Evolutionary conservation across 1,140 invertebrate genomes (phyloP).

Genomic region (Maniola jurtina): DNA sequence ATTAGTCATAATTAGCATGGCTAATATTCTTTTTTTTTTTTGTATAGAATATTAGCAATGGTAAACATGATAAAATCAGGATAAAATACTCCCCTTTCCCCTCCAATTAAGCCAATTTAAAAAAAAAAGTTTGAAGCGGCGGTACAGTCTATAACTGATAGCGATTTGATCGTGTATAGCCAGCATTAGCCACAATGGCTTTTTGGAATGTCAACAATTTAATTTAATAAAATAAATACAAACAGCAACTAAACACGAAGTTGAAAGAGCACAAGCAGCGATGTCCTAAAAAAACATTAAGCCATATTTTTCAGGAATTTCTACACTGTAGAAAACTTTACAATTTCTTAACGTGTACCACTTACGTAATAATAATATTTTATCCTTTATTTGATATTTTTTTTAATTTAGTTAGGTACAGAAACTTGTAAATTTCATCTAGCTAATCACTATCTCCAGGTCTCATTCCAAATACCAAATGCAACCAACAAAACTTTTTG

Average conservation of each 20-base stretch:
- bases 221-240: conserved; percentile 3
- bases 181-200: not conserved
- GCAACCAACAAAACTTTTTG: conserved; percentile 1
- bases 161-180: too few relatives aligned
- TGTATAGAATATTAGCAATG: too few relatives aligned
- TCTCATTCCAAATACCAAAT: not conserved
- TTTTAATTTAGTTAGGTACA: not conserved
- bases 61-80: too few relatives aligned
- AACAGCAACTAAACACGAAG: not conserved
- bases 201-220: conserved; percentile 2
- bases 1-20: too few relatives aligned
- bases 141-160: too few relatives aligned
- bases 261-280: not conserved
- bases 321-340: conserved; percentile 12
- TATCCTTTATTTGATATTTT: not conserved
- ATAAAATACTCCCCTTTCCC: too few relatives aligned
- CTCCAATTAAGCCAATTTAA: too few relatives aligned
- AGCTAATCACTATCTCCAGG: conserved; percentile 2
- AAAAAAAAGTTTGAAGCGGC: too few relatives aligned
- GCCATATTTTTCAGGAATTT: not conserved
- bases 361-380: not conserved
- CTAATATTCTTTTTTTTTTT: too few relatives aligned
- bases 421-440: conserved; percentile 9
- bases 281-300: not conserved
- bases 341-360: conserved; percentile 2